These are phyloP conservation scores for Volucella bombylans DNA, from an alignment of 2,888 invertebrate genomes.

Conservation along the genomic window DNA sequence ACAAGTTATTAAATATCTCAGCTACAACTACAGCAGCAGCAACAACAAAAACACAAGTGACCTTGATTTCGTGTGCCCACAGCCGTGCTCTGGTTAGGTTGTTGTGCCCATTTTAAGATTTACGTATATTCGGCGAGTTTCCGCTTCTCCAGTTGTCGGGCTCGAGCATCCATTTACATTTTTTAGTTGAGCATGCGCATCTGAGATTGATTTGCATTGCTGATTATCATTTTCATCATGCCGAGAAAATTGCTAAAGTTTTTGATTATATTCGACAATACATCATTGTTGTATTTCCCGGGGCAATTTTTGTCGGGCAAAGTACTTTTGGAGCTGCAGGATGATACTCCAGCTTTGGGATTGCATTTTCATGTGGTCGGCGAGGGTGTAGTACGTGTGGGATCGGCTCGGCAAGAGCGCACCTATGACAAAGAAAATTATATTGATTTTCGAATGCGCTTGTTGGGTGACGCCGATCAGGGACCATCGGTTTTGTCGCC, in stretches of 20 bases:
- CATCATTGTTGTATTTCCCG: conserved; percentile 95
- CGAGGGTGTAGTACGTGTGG: conserved; percentile 94
- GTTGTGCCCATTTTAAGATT: conserved; percentile 69
- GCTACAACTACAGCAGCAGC: conserved; percentile 1
- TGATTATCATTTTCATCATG: conserved; percentile 83
- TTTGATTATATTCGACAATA: conserved; percentile 96
- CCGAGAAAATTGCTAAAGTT: conserved; percentile 95
- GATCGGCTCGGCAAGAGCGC: conserved; percentile 91
- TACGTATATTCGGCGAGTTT: conserved; percentile 52
- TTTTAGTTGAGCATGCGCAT: conserved; percentile 56
- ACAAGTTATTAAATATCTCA: conserved; percentile 52
- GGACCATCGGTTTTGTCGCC: conserved; percentile 92
- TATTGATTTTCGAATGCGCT: conserved; percentile 96
- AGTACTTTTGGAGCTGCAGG: conserved; percentile 95
- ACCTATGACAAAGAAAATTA: conserved; percentile 96
- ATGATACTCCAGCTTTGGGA: conserved; percentile 95
- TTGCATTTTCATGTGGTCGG: conserved; percentile 97
- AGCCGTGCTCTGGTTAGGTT: conserved; percentile 59
- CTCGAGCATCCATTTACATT: conserved; percentile 27
- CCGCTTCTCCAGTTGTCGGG: conserved; percentile 45
- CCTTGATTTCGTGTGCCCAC: conserved; percentile 71
- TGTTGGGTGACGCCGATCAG: conserved; percentile 93
- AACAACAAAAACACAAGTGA: conserved; percentile 39
- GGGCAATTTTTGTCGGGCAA: conserved; percentile 96
- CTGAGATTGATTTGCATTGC: conserved; percentile 57